Base-by-base conservation (phyloP, 1,140 invertebrate genomes). In the Drosophila hydei region DNA sequence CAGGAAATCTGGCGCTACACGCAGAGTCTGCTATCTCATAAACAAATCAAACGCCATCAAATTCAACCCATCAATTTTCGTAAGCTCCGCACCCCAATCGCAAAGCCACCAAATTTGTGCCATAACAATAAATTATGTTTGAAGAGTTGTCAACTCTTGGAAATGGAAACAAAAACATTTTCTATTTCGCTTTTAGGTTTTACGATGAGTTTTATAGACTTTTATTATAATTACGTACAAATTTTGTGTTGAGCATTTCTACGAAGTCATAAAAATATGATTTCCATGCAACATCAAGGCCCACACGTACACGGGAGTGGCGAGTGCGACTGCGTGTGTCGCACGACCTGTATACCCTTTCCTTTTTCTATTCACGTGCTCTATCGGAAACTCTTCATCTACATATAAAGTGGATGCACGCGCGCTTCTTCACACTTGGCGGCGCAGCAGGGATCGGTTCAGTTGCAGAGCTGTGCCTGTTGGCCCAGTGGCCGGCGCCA, bases 181-280 rank as follows among this genome's bases (percentile, higher is more conserved):
- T 55, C 56, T 61, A 84, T 76, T 75, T 56, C 27, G 48, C 48
- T 50, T 65, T 62, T 51, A 75, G 52, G 70, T 84, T 85, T 72
- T 77, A 81, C 77, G 81, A 72, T 70, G 62, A 61, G 74, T 79
- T 88, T 88, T 88, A 90, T 89, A 67, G 62, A 64, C 70, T 90
- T 90, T 81, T 90, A 87, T 88, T 88, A 70, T 85, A 90, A 88
- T 88, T 89, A 90, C 70, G 47, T 68, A 89, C 72, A 84, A 84
- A 88, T 83, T 76, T 88, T 79, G 74, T 43, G 56, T 33, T 64
- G 38, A 50, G 36, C 60, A 62, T 65, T 88, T 88, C 85, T 70
- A 80, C 76, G 84, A 88, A 88, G 52, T 47, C 70, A 89, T 88
- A 89, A 87, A 88, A 89, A 88, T 90, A 90, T 88, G 64, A 79